Base-by-base conservation (phyloP, 2,113 vertebrate genomes). In the Semicossyphus pulcher region DNA sequence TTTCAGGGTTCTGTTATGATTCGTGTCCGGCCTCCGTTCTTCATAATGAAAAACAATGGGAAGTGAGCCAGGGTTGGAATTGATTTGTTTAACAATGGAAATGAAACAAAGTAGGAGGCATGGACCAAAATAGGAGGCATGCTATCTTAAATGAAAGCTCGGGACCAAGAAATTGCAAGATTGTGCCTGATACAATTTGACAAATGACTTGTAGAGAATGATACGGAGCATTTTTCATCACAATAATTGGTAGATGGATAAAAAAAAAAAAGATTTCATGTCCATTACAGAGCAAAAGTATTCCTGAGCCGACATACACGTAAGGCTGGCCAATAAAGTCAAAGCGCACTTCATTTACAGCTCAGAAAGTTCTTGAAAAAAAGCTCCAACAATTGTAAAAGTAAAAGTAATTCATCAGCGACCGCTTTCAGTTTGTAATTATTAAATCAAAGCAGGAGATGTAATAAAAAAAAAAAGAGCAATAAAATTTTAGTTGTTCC, bases 71-170 rank as follows among this genome's bases (percentile, higher is more conserved):
- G 83, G 85, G 83, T 82, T 90, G 80, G 90, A 92, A 92, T 90
- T 91, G 88, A 92, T 92, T 92, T 90, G 87, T 90, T 91, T 92
- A 92, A 91, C 90, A 90, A 92, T 91, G 86, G 87, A 90, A 89
- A 91, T 90, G 87, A 88, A 90, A 92, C 81, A 86, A 90, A 91
- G 88, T 88, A 84, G 87, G 87, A 91, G 80, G 88, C 88, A 86
- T 49, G 68, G 63, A 78, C 81, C 78, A 88, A 91, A 89, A 89
- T 80, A 86, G 85, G 70, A 90, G 78, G 76, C 86, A 64, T 72
- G 85, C 86, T 60, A 74, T 86, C 80, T 80, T 37, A 88, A 91
- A 88, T 85, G 76, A 90, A 86, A 89, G 63, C 83, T 83, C 5
- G 74, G 74, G 72, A 86, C 78, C 86, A 87, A 89, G 78, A 91